Percentiles rank a stretch among this genome's conserved stretches.
phyloP scores from a whole-genome alignment of 2,888 invertebrate genomes.

The Drosophila nr. fundita region DNA sequence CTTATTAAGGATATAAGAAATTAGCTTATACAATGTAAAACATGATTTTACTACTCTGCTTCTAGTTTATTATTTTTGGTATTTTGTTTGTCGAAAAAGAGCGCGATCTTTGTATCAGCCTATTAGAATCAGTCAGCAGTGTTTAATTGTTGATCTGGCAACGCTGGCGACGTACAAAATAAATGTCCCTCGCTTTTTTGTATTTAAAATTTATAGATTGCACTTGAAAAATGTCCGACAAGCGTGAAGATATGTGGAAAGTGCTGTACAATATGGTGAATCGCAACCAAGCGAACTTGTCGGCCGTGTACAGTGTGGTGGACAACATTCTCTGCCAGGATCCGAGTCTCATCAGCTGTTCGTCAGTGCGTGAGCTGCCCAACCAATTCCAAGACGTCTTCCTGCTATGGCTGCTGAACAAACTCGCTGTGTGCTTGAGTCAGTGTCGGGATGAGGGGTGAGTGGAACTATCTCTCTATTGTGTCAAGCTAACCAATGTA shows the following conservation, averaged over 20 bases:
- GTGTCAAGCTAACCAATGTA: neutral
- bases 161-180: slow-evolving; percentile 9
- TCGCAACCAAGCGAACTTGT: slow-evolving; percentile 65
- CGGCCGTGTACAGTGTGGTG: slow-evolving; percentile 71
- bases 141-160: slow-evolving; percentile 32
- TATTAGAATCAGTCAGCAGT: slow-evolving; percentile 26
- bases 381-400: slow-evolving; percentile 77
- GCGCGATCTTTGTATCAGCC: slow-evolving; percentile 1
- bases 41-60: neutral
- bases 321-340: slow-evolving; percentile 82
- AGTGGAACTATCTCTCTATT: neutral
- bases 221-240: slow-evolving; percentile 66
- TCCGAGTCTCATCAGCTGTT: slow-evolving; percentile 78
- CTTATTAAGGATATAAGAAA: neutral
- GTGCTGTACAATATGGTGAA: slow-evolving; percentile 81
- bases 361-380: slow-evolving; percentile 58
- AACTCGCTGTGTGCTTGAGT: slow-evolving; percentile 66
- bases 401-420: slow-evolving; percentile 79
- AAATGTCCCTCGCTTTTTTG: slow-evolving; percentile 18
- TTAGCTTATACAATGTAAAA: neutral
- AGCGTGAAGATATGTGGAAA: slow-evolving; percentile 83
- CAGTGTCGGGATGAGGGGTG: slow-evolving; percentile 55
- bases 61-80: neutral
- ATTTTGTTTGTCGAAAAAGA: neutral
- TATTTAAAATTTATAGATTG: slow-evolving; percentile 14